Conservation (phyloP, 2,113 vertebrate species). For the Peucedramus taeniatus region DNA sequence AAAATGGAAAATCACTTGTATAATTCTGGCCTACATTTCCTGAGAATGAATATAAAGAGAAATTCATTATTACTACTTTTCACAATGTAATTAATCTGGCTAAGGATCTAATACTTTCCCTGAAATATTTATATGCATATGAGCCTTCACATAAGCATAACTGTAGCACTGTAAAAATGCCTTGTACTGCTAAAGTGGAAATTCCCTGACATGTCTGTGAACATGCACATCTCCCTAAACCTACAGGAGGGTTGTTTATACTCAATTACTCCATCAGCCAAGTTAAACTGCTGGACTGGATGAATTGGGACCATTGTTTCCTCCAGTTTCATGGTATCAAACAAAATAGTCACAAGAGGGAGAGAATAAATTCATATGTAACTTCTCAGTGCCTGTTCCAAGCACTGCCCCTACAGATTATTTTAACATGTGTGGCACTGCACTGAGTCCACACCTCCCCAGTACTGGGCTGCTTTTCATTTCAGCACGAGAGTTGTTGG, state of each 20-base stretch:
- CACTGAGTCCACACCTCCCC: background rate
- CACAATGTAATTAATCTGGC: background rate
- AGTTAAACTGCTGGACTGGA: background rate
- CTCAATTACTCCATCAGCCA: background rate
- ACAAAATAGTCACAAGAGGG: background rate
- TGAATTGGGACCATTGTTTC: constrained; percentile 12
- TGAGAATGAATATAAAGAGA: background rate
- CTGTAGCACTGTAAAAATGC: background rate
- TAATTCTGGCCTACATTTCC: background rate
- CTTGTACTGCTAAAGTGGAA: background rate
- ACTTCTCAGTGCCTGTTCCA: background rate
- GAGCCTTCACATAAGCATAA: background rate
- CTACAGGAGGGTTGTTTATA: background rate
- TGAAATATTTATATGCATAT: background rate
- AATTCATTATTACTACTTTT: background rate
- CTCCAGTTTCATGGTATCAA: background rate
- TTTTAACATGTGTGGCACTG: background rate
- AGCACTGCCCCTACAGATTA: background rate
- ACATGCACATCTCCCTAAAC: background rate
- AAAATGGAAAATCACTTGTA: background rate
- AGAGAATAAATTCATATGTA: background rate
- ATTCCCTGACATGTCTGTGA: background rate
- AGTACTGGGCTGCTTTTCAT: background rate
- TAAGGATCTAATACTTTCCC: background rate
- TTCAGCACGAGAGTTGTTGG: background rate